Evolutionary conservation across 2,888 invertebrate species (phyloP), one percentile per base, ranked within the genome.

Genomic region (Lithophane ornitopus): DNA sequence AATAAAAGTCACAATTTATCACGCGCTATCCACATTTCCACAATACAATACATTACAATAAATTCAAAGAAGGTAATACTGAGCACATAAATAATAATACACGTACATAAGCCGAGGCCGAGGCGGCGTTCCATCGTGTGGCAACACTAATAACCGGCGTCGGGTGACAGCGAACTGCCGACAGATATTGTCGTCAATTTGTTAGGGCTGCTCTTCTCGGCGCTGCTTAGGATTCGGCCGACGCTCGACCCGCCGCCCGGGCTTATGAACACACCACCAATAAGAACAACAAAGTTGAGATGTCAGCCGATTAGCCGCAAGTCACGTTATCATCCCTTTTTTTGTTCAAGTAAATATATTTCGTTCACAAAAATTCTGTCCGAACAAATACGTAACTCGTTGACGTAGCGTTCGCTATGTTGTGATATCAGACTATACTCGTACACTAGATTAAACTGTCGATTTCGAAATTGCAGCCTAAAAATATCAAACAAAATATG

Each of bases 181-280:
- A 91, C 94, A 94, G 92, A 95, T 95, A 95, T 94, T 95, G 95
- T 93, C 93, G 92, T 94, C 95, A 95, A 95, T 95, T 95, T 95
- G 95, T 95, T 95, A 91, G 89, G 91, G 90, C 89, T 89, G 90
- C 91, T 92, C 91, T 92, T 88, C 91, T 88, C 85, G 84, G 81
- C 85, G 89, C 95, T 95, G 93, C 92, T 96, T 95, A 93, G 92
- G 92, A 96, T 95, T 93, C 96, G 92, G 90, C 87, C 87, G 90
- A 90, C 94, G 94, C 92, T 88, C 93, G 91, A 88, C 91, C 91
- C 91, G 87, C 88, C 89, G 88, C 90, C 85, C 91, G 87, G 91
- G 90, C 95, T 94, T 95, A 95, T 94, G 93, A 94, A 95, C 94
- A 93, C 93, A 92, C 93, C 91, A 91, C 93, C 93, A 94, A 95